Base-by-base conservation (phyloP, 2,797 vertebrate species). In the Parauchenoglanis ngamensis region DNA sequence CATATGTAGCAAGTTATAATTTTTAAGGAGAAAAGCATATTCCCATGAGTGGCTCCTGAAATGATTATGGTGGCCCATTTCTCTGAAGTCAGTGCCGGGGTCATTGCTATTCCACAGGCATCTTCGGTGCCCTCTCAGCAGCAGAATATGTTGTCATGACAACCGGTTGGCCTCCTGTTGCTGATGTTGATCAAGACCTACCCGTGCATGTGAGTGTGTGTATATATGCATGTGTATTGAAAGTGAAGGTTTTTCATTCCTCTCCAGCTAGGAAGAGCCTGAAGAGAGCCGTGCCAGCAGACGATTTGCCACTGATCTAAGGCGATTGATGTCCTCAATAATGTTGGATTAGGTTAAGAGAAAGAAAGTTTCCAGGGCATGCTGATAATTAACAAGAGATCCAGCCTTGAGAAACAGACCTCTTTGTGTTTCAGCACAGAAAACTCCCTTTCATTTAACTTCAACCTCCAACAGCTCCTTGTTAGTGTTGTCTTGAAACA, bases 61-160 rank as follows among this genome's bases (percentile, higher is more conserved):
- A 86, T 82, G 75, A 90, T 88, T 83, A 86, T 65, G 85, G 84
- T 88, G 88, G 49, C 84, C 83, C 40, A 46, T 85, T 90, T 89
- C 91, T 90, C 90, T 91, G 86, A 90, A 94, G 92, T 94, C 92
- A 90, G 89, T 86, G 80, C 82, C 80, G 73, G 85, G 87, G 92
- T 87, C 92, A 94, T 96, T 96, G 93, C 94, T 95, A 96, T 96
- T 95, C 95, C 94, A 87, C 88, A 28, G 88, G 91, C 89, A 92
- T 94, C 91, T 90, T 90, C 85, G 84, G 83, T 46, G 87, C 85
- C 80, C 91, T 89, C 92, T 94, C 90, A 81, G 92, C 92, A 93
- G 91, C 92, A 92, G 93, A 92, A 92, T 89, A 90, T 84, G 90
- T 96, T 81, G 92, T 90, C 95, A 95, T 94, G 90, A 94, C 94